Evolutionary conservation across 2,797 vertebrate genomes (phyloP).

Genomic region (Ceryle rudis): DNA sequence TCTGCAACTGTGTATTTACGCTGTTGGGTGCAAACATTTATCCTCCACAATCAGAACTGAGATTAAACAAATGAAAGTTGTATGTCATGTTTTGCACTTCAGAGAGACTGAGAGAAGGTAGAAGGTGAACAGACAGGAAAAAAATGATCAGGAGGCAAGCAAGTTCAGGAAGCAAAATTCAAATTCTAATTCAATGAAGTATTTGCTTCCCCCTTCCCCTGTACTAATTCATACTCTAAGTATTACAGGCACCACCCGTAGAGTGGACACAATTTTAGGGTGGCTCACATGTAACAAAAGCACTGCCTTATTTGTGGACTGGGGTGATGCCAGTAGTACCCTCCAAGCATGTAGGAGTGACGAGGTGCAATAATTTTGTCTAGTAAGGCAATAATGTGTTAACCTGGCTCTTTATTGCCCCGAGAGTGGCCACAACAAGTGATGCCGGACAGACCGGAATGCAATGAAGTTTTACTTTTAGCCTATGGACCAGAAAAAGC

Average conservation of each 20-base stretch:
- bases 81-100: not conserved
- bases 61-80: not conserved
- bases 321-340: not conserved
- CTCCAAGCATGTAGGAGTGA: not conserved
- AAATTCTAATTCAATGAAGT: not conserved
- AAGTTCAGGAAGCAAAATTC: not conserved
- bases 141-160: not conserved
- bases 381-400: not conserved
- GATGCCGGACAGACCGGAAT: not conserved
- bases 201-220: not conserved
- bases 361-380: not conserved
- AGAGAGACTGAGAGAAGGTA: not conserved
- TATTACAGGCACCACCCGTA: not conserved
- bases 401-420: not conserved
- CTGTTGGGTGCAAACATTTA: not conserved
- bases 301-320: not conserved
- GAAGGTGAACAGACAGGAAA: not conserved
- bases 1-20: not conserved
- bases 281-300: not conserved
- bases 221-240: not conserved
- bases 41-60: not conserved
- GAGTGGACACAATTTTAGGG: not conserved
- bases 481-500: not conserved
- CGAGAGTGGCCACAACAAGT: not conserved
- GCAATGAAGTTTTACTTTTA: not conserved